phyloP scores from a whole-genome alignment of 1,140 invertebrate genomes.

The Drosophila dunni region DNA sequence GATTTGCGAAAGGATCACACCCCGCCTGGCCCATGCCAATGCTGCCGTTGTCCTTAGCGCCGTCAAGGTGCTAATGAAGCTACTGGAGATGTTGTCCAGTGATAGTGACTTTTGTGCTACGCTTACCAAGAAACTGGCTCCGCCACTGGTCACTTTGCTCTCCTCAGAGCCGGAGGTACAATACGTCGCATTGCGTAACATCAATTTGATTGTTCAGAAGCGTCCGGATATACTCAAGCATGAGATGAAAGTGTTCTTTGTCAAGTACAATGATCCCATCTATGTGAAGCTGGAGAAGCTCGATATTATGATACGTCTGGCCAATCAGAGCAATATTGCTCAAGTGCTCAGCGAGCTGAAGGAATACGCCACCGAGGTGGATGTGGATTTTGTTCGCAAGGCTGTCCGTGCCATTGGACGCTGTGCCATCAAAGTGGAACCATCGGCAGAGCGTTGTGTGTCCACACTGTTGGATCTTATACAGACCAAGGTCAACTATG shows the following conservation, averaged over 20 bases:
- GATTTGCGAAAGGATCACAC: constrained; percentile 99
- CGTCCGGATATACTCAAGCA: constrained; percentile 99
- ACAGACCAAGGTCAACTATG: constrained; percentile 99
- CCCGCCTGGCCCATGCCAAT: constrained; percentile 98
- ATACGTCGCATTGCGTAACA: constrained; percentile 99
- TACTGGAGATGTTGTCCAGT: constrained; percentile 98
- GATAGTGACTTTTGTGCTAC: constrained; percentile 97
- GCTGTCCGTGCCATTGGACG: constrained; percentile 98
- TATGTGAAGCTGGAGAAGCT: constrained; percentile 99
- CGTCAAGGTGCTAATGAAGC: constrained; percentile 98
- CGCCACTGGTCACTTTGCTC: constrained; percentile 98
- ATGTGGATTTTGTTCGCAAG: constrained; percentile 99
- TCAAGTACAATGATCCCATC: constrained; percentile 99
- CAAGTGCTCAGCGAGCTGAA: constrained; percentile 99
- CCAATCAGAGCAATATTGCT: constrained; percentile 98
- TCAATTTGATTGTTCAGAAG: constrained; percentile 99
- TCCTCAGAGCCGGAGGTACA: constrained; percentile 99
- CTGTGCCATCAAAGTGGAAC: constrained; percentile 99
- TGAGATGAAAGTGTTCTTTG: constrained; percentile 99
- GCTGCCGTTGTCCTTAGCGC: constrained; percentile 99
- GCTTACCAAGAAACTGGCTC: constrained; percentile 98
- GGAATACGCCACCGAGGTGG: constrained; percentile 99
- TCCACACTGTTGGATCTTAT: constrained; percentile 99
- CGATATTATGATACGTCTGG: constrained; percentile 99
- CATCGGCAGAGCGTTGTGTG: constrained; percentile 98